Evolutionary conservation across 2,888 invertebrate species (phyloP).

Genomic region (Mythimna pallens): DNA sequence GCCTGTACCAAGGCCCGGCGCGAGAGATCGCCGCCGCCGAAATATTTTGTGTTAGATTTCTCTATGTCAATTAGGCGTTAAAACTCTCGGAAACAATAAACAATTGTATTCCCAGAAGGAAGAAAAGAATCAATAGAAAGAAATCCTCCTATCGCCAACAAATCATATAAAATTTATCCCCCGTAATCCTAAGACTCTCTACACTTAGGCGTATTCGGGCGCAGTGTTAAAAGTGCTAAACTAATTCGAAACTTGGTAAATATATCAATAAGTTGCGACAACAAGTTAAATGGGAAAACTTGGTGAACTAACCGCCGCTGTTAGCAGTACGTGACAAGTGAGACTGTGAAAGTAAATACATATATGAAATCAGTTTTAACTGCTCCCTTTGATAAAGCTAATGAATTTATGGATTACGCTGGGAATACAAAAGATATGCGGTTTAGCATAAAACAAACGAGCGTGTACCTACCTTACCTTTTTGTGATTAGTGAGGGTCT

Average conservation of each 20-base stretch:
- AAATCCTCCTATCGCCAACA: conserved; percentile 18
- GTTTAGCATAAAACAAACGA: conserved; percentile 19
- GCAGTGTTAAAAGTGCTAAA: conserved; percentile 68
- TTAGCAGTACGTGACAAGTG: conserved; percentile 69
- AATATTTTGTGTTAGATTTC: too few species aligned
- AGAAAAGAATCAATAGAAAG: not conserved
- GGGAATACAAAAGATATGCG: conserved; percentile 39
- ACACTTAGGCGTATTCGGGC: conserved; percentile 43
- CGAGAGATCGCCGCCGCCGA: too few species aligned
- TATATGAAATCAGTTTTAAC: conserved; percentile 60
- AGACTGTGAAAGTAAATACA: conserved; percentile 61
- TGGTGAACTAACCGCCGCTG: conserved; percentile 71
- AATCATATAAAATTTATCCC: conserved; percentile 43
- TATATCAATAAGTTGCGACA: conserved; percentile 82
- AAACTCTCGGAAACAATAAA: not conserved
- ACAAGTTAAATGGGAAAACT: conserved; percentile 82
- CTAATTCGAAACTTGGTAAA: conserved; percentile 75
- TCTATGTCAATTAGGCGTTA: too few species aligned
- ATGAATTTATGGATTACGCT: conserved; percentile 48
- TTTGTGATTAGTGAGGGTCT: conserved; percentile 31
- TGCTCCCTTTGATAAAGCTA: conserved; percentile 42
- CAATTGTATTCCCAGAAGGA: not conserved
- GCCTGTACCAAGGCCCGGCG: too few species aligned
- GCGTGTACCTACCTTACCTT: conserved; percentile 7
- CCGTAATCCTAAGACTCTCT: conserved; percentile 23